Percentiles rank a stretch among this genome's conserved stretches.
phyloP scores from a whole-genome alignment of 2,888 invertebrate genomes.

The Petrolisthes cinctipes region DNA sequence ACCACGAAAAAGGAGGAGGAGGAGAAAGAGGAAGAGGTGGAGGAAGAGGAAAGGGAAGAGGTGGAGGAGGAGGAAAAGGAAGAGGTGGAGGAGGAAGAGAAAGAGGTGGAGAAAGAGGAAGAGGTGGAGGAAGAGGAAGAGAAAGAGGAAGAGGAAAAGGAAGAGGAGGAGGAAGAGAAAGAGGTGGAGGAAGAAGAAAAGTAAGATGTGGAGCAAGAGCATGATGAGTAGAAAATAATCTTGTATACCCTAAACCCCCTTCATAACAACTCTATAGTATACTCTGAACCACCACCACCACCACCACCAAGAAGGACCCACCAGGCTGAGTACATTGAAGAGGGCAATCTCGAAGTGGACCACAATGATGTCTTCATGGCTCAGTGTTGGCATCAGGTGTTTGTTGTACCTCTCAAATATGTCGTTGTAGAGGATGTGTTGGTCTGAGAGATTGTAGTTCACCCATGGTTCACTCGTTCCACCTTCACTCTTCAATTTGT shows the following conservation, averaged over 20 bases:
- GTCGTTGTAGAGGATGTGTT: constrained; percentile 57
- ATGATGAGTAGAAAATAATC: neutral
- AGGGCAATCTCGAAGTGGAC: constrained; percentile 59
- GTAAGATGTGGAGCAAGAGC: neutral
- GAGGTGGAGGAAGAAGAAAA: too few species aligned
- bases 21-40: too few species aligned
- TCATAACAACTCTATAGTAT: neutral
- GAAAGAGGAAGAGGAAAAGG: neutral
- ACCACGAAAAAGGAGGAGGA: too few species aligned
- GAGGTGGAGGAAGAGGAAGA: neutral
- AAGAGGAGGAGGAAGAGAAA: neutral
- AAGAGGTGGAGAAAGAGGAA: neutral
- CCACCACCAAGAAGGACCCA: neutral
- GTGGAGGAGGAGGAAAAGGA: neutral
- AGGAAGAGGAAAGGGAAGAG: too few species aligned
- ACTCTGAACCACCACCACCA: neutral
- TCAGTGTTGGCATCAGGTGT: constrained; percentile 41
- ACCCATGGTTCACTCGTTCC: neutral
- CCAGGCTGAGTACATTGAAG: constrained; percentile 60
- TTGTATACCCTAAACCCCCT: neutral
- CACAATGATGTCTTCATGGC: constrained; percentile 46
- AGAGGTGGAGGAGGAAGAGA: neutral
- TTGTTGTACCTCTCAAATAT: constrained; percentile 58
- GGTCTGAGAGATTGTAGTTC: constrained; percentile 37
- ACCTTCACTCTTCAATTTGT: too few species aligned